Percentiles rank a stretch among this genome's conserved stretches.
phyloP scores from a whole-genome alignment of 2,888 invertebrate genomes.

The Stenichneumon culpator region DNA sequence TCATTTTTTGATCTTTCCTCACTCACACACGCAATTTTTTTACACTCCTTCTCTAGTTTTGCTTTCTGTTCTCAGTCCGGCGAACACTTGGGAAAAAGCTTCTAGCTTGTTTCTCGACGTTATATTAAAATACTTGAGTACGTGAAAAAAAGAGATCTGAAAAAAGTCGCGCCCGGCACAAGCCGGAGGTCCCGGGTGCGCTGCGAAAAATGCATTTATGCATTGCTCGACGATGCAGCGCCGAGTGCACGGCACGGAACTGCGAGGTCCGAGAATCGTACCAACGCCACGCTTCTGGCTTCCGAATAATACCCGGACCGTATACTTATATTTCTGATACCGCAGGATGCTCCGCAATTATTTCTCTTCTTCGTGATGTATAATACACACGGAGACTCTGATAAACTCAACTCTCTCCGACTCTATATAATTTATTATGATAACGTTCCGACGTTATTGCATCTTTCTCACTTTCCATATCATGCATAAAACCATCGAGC shows the following conservation, averaged over 20 bases:
- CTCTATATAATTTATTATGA: constrained; percentile 39
- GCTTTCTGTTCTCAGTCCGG: constrained; percentile 13
- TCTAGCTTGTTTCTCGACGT: constrained; percentile 42
- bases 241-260: constrained; percentile 19
- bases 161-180: constrained; percentile 28
- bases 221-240: constrained; percentile 47
- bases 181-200: constrained; percentile 5
- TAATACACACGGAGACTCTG: constrained; percentile 28
- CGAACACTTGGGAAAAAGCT: constrained; percentile 41
- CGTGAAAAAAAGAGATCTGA: constrained; percentile 10
- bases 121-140: constrained; percentile 61
- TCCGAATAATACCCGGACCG: constrained; percentile 5
- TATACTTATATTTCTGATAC: constrained; percentile 6
- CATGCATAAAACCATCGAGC: constrained; percentile 43
- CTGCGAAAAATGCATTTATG: constrained; percentile 65
- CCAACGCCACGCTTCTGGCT: background rate
- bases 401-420: constrained; percentile 33
- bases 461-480: constrained; percentile 47
- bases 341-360: constrained; percentile 36
- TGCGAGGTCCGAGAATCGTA: constrained; percentile 43
- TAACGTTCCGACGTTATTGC: constrained; percentile 28
- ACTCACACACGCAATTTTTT: constrained; percentile 18
- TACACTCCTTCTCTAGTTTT: background rate
- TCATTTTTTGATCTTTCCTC: constrained; percentile 18
- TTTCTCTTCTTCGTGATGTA: constrained; percentile 47